These are phyloP conservation scores for Parasteatoda tepidariorum DNA, from an alignment of 1,140 invertebrate genomes.

Conservation along the genomic window DNA sequence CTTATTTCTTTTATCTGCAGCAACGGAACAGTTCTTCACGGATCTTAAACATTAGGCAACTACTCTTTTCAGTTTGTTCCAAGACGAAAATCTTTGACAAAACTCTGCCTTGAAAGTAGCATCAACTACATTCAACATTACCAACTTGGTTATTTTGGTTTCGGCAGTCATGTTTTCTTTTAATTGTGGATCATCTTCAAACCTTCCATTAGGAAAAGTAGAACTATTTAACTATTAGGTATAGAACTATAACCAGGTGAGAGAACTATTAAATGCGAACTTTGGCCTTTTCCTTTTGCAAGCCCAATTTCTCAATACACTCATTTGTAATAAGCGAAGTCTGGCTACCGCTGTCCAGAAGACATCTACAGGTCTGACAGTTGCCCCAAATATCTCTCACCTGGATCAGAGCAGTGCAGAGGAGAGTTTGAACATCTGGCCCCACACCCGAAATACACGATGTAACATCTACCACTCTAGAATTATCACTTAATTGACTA, in stretches of 20 bases:
- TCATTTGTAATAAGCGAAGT: conserved; percentile 7
- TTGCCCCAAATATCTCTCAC: background rate
- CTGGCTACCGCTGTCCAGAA: background rate
- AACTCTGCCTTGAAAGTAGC: too few species aligned
- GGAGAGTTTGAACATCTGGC: background rate
- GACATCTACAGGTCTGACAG: background rate
- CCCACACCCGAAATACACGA: background rate
- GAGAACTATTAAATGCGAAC: too few species aligned
- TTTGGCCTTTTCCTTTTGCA: background rate
- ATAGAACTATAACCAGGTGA: too few species aligned
- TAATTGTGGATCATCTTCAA: too few species aligned
- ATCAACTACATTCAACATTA: too few species aligned
- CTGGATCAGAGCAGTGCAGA: background rate
- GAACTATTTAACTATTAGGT: too few species aligned
- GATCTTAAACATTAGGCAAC: background rate
- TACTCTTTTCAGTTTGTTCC: background rate
- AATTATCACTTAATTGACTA: background rate
- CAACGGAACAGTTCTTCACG: background rate
- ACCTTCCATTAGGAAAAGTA: too few species aligned
- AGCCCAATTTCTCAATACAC: background rate
- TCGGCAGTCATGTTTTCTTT: too few species aligned
- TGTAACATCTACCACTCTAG: background rate
- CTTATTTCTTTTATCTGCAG: too few species aligned
- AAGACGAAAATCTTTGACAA: background rate
- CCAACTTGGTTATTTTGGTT: too few species aligned